Evolutionary conservation across 2,113 vertebrate genomes (phyloP), one percentile per base, ranked within the genome.

Genomic region (Macquaria ambigua): DNA sequence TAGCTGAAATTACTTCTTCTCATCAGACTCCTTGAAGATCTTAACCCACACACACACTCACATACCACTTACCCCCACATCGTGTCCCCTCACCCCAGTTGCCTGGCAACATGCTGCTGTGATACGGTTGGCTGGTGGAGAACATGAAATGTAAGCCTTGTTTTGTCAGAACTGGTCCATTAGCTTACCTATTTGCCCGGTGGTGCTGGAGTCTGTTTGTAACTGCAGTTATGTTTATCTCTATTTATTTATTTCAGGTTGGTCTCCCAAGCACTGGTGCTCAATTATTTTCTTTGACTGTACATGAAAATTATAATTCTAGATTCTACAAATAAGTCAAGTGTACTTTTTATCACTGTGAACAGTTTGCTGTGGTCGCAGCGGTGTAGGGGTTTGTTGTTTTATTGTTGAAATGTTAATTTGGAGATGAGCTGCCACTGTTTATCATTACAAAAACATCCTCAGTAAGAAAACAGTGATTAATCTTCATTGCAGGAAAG

Each of bases 61-160:
- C 28, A 34, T 34, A 10, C 31, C 53, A 50, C 62, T 18, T 55
- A 58, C n/a, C 52, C 39, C 71, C 56, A 46, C n/a, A 53, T 62
- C 37, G 5, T 71, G 41, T 68, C 75, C 59, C 64, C 41, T 77
- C 61, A 39, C 79, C 82, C 74, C 84, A 52, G 90, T 95, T 95
- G 89, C 94, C 87, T 91, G 90, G 94, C 91, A 95, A 94, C 92
- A 68, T 91, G 66, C 76, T 87, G 75, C 85, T 75, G 56, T 76
- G 83, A 71, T 78, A 58, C 14, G 52, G 64, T 83, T 81, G 74
- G 77, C 77, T 85, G 58, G 53, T 77, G 68, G 66, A 86, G 79
- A 87, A 83, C 78, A 56, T 77, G 46, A 77, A 73, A 72, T 77
- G 70, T 85, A 50, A 62, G 59, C 71, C 70, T 70, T 59, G 72